These are phyloP conservation scores for Phoeniculus purpureus DNA, from an alignment of 2,797 vertebrate species.

Conservation along the genomic window DNA sequence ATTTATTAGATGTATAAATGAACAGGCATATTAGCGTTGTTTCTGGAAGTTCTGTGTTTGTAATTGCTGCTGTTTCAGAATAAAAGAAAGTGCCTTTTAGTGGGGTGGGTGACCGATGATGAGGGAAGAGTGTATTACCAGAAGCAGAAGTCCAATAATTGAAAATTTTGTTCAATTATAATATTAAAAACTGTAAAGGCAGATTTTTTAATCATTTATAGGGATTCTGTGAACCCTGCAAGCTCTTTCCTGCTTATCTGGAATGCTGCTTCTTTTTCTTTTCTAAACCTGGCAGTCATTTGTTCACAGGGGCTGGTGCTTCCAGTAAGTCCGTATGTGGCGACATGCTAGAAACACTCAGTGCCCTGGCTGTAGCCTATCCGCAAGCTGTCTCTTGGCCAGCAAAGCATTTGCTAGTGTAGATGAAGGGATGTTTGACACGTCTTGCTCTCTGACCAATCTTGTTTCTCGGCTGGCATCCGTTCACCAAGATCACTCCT, in stretches of 20 bases:
- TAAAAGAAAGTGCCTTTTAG: not conserved
- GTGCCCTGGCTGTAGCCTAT: not conserved
- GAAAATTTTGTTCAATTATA: not conserved
- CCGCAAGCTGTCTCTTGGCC: not conserved
- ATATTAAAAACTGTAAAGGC: not conserved
- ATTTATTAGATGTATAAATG: not conserved
- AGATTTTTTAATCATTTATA: rapidly evolving
- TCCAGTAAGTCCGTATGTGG: not conserved
- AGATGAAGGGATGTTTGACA: not conserved
- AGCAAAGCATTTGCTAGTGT: not conserved
- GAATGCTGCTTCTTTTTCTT: not conserved
- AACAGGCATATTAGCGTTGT: not conserved
- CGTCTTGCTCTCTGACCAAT: not conserved
- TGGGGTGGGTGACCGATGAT: not conserved
- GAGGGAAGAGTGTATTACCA: not conserved
- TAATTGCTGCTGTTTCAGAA: not conserved
- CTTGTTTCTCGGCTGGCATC: not conserved
- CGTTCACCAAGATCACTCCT: not conserved
- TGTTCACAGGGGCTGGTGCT: not conserved
- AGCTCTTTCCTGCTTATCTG: not conserved
- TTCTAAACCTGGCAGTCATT: not conserved
- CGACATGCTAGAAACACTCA: not conserved
- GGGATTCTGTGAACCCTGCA: not conserved
- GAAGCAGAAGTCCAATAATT: not conserved
- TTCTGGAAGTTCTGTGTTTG: not conserved